These are phyloP conservation scores for Urocyon cinereoargenteus DNA, from an alignment of 2,797 vertebrate species.

Conservation along the genomic window DNA sequence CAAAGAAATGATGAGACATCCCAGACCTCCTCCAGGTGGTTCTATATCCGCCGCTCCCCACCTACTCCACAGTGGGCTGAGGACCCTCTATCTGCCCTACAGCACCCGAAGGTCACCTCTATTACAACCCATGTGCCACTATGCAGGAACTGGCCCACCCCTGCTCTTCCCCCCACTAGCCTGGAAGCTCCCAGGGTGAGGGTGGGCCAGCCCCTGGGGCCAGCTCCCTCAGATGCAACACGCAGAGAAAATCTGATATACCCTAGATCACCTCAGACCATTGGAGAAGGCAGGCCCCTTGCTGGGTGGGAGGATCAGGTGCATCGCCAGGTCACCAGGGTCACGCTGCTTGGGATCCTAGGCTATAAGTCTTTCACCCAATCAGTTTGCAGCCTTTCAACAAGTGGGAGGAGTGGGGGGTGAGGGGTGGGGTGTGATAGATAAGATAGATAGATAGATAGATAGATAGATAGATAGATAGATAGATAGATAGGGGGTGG, in stretches of 20 bases:
- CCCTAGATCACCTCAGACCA: not conserved
- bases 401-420: too few species aligned
- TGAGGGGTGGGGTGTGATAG: too few species aligned
- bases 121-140: not conserved
- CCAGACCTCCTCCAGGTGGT: not conserved
- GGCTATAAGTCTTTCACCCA: not conserved
- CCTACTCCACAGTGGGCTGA: not conserved
- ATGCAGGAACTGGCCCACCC: rapidly evolving
- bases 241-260: not conserved
- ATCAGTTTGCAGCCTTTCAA: not conserved
- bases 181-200: not conserved
- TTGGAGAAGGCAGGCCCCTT: not conserved
- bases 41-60: rapidly evolving
- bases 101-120: not conserved
- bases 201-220: not conserved
- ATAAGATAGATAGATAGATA: too few species aligned
- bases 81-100: not conserved
- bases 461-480: too few species aligned
- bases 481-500: too few species aligned
- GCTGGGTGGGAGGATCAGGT: not conserved
- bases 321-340: not conserved
- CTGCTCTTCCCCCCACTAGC: not conserved
- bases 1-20: rapidly evolving
- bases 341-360: not conserved
- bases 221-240: not conserved